Base-by-base conservation (phyloP, 2,113 vertebrate genomes). In the Bombycilla garrulus region DNA sequence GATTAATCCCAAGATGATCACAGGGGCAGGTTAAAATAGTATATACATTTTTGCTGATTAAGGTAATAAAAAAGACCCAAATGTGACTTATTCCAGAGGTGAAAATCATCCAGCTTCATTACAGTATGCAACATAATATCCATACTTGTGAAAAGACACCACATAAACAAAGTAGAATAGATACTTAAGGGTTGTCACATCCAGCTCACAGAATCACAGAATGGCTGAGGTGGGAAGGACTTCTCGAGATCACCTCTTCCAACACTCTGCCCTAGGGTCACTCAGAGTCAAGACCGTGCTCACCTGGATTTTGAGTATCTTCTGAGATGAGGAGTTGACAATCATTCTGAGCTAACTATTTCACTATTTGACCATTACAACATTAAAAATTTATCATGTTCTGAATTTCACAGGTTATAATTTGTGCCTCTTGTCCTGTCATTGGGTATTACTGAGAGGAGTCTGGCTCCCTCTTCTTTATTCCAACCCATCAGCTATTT, bases 1-100 rank as follows among this genome's bases (percentile, higher is more conserved):
- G 67, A 94, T 95, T 92, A 93, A 96, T 92, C 67, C 69, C 84
- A 53, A 94, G 88, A 95, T 95, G 93, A 95, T 93, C 88, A 96
- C 90, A 96, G 65, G 67, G 80, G 76, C 82, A 90, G 93, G 90
- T 96, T 93, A 95, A 93, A 94, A 93, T 33, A 94, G 61, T 96
- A 74, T 93, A 97, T 71, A 48, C 94, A 50, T 74, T 94, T 97
- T 93, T 92, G 50, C 56, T 95, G 92, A 97, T 97, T 90, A 90
- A 95, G 82, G 92, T 83, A 96, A 93, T 78, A 93, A 88, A 47
- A 91, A 35, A 93, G 76, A 80, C 44, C 28, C 44, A 94, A 91
- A 93, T 53, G 35, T 67, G 69, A 91, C 72, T 90, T 62, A 91
- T 48, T 88, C 22, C 60, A 73, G 71, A 86, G 29, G 74, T 90